These are phyloP conservation scores for Protobothrops flavoviridis DNA, from an alignment of 2,113 vertebrate genomes.

Conservation along the genomic window DNA sequence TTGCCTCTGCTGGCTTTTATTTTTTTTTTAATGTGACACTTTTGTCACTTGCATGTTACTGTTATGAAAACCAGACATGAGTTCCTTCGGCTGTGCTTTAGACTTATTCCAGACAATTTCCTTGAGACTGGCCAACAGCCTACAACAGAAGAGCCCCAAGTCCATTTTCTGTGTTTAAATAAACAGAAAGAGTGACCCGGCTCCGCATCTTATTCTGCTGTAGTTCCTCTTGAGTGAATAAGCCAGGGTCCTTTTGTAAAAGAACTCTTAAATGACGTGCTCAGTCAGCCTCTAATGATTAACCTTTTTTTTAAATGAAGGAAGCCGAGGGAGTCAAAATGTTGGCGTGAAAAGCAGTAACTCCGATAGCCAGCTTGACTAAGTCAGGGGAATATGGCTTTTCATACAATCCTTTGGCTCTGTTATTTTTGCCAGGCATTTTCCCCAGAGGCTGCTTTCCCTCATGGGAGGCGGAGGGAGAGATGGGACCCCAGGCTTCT, in stretches of 20 bases:
- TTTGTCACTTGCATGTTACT: constrained; percentile 47
- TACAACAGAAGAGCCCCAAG: constrained; percentile 21
- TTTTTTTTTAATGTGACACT: not conserved
- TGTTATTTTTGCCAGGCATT: constrained; percentile 75
- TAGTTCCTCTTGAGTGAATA: constrained; percentile 32
- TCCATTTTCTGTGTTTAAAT: not conserved
- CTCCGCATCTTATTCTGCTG: constrained; percentile 23
- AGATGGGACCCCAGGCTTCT: constrained; percentile 75
- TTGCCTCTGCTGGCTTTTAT: constrained; percentile 35
- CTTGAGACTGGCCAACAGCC: constrained; percentile 44
- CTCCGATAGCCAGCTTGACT: constrained; percentile 69
- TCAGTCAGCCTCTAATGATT: constrained; percentile 59
- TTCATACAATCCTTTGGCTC: constrained; percentile 76
- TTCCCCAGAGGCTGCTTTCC: constrained; percentile 75
- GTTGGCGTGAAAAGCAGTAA: constrained; percentile 46
- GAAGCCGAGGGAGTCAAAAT: constrained; percentile 48
- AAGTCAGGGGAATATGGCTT: constrained; percentile 73
- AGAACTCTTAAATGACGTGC: constrained; percentile 43
- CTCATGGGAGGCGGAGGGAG: constrained; percentile 75
- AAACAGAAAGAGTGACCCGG: constrained; percentile 3
- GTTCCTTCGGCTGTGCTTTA: constrained; percentile 50
- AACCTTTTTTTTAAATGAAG: constrained; percentile 51
- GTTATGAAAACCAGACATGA: constrained; percentile 45
- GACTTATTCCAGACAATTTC: constrained; percentile 48
- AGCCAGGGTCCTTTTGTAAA: constrained; percentile 52